Base-by-base conservation (phyloP, 2,113 vertebrate genomes). In the Bothrops jararaca region DNA sequence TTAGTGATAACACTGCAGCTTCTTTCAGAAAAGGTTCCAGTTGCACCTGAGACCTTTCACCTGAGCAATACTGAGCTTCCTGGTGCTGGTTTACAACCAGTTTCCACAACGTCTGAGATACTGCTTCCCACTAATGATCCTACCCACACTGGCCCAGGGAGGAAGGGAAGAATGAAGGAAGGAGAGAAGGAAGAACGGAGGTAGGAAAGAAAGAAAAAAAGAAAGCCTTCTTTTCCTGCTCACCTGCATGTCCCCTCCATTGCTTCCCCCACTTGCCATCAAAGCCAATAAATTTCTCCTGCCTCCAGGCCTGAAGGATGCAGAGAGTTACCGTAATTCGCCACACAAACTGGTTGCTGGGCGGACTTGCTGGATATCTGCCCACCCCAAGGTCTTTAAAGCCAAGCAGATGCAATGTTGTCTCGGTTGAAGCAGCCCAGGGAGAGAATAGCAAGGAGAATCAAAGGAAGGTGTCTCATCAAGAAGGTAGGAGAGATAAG, bases 361-460 rank as follows among this genome's bases (percentile, higher is more conserved):
- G 95, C 92, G 95, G 95, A 95, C 95, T 95, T 95, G 95, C 95
- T 96, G 95, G 95, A 94, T 90, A 15, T 90, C 85, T 94, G 96
- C 96, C 96, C 95, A 0, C 89, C 92, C 93, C 93, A 95, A 95
- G 89, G 94, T 92, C 96, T 95, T 90, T 60, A 92, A 93, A 90
- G 92, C 94, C 92, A 93, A 92, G 85, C 94, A 92, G 95, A 91
- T 95, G 86, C 54, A 24, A 0, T 0, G 93, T 92, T 95, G 93
- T 95, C 95, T 92, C 85, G 87, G 23, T 60, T 26, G 85, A 95
- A 86, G 90, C 92, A 22, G 90, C n/a, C 92, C 94, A 86, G 94
- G 94, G 94, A 90, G 87, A 69, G 69, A 2, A 89, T 29, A 24
- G 86, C 53, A 42, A 26, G 52, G 89, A 74, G 29, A 58, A 56